Percentiles rank a stretch among this genome's conserved stretches.
Conservation (phyloP, 2,113 vertebrate species). For the Myotis lucifugus region DNA sequence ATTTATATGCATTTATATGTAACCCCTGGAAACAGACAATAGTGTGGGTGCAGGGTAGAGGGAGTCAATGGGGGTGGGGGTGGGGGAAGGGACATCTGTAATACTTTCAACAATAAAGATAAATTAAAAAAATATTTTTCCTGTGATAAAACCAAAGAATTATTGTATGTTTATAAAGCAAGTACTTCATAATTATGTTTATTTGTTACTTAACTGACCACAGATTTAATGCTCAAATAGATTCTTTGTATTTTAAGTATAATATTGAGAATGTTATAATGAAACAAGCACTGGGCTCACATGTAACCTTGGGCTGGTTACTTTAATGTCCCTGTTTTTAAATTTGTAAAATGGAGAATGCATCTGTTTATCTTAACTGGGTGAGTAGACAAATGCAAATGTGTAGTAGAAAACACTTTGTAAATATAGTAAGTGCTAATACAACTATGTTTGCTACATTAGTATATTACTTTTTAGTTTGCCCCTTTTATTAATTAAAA, state of each 20-base stretch:
- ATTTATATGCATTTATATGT: background rate
- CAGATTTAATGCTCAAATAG: background rate
- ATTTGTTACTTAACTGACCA: background rate
- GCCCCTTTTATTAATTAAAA: background rate
- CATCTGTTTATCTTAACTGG: background rate
- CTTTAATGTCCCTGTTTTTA: background rate
- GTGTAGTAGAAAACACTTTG: background rate
- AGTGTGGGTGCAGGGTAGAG: no score
- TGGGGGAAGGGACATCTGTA: no score
- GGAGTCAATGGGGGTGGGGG: no score
- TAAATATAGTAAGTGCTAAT: background rate
- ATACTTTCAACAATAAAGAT: no score
- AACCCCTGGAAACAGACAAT: no score
- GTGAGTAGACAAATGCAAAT: background rate
- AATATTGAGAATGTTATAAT: background rate
- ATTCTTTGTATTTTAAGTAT: constrained; percentile 17
- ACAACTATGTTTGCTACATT: background rate
- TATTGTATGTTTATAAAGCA: background rate
- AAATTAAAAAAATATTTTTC: background rate
- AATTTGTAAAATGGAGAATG: constrained; percentile 38
- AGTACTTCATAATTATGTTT: background rate
- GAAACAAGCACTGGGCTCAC: background rate
- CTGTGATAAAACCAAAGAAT: background rate
- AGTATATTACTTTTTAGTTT: constrained; percentile 15
- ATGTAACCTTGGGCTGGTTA: background rate